Conservation (phyloP, 2,888 invertebrate species). For the Bhutanitis thaidina region DNA sequence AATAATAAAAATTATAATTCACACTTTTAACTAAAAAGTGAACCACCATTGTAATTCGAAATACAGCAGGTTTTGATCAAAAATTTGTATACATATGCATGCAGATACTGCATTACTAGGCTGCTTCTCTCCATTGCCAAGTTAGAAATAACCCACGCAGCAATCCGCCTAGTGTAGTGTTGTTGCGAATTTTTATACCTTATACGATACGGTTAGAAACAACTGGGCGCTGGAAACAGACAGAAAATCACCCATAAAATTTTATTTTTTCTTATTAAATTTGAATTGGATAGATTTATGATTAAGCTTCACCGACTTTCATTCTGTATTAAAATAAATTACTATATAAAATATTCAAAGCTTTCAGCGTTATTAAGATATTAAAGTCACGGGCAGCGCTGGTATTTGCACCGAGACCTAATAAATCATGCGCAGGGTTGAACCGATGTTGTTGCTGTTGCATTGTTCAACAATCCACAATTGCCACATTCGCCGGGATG, state of each 20-base stretch:
- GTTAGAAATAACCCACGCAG: constrained; percentile 22
- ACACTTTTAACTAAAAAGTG: too few species aligned
- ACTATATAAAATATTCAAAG: too few species aligned
- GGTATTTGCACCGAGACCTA: not conserved
- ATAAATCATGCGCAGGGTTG: not conserved
- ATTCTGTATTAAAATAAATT: too few species aligned
- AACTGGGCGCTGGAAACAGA: constrained; percentile 27
- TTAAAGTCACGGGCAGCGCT: not conserved
- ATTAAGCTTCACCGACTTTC: too few species aligned
- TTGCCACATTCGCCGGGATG: constrained; percentile 46
- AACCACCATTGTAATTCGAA: too few species aligned
- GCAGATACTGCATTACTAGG: too few species aligned
- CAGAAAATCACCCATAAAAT: constrained; percentile 15
- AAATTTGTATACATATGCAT: too few species aligned
- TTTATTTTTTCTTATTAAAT: not conserved
- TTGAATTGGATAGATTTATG: too few species aligned
- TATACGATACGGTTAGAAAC: constrained; percentile 55
- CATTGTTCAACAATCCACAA: constrained; percentile 33
- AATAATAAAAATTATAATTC: too few species aligned
- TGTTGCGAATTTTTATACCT: constrained; percentile 57
- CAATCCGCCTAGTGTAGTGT: constrained; percentile 42
- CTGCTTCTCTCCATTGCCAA: constrained; percentile 8
- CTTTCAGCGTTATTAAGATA: too few species aligned
- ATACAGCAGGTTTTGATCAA: too few species aligned
- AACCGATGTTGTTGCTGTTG: not conserved